Evolutionary conservation across 2,797 vertebrate genomes (phyloP).

Genomic region (Alosa sapidissima): DNA sequence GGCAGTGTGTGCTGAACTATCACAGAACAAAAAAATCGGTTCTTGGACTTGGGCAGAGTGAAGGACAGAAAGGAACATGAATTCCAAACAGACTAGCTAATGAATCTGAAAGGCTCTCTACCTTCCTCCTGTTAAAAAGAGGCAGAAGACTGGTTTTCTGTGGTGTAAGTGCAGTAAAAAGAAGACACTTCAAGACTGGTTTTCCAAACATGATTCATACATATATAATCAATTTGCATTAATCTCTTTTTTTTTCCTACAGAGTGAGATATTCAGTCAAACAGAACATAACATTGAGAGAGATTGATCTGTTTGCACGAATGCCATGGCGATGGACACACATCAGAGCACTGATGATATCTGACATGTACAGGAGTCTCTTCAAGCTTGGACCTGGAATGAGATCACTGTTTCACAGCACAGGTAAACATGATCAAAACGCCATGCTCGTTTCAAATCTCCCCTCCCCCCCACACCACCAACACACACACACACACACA

Average conservation of each 20-base stretch:
- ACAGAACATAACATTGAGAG: constrained; percentile 46
- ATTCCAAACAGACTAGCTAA: neutral
- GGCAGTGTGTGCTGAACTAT: constrained; percentile 38
- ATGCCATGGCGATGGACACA: constrained; percentile 55
- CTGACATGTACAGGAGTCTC: constrained; percentile 45
- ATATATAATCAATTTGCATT: constrained; percentile 20
- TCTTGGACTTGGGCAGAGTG: neutral
- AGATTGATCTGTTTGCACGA: constrained; percentile 62
- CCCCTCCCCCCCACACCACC: constrained; percentile 12
- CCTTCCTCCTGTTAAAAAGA: neutral
- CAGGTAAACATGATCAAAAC: constrained; percentile 42
- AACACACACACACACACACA: constrained; percentile 47
- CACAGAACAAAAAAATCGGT: constrained; percentile 4
- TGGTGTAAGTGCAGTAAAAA: neutral
- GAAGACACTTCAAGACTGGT: neutral
- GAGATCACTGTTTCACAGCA: constrained; percentile 17
- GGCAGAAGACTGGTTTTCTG: neutral
- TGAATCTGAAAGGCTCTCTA: neutral
- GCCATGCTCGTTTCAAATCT: constrained; percentile 59
- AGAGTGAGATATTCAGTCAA: constrained; percentile 57
- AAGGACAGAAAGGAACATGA: neutral
- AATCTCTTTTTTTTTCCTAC: constrained; percentile 10
- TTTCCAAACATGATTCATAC: constrained; percentile 15
- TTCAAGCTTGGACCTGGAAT: neutral
- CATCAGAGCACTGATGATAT: constrained; percentile 45